Evolutionary conservation across 1,140 invertebrate species (phyloP), one percentile per base, ranked within the genome.

Genomic region (Leptinotarsa undecemlineata): DNA sequence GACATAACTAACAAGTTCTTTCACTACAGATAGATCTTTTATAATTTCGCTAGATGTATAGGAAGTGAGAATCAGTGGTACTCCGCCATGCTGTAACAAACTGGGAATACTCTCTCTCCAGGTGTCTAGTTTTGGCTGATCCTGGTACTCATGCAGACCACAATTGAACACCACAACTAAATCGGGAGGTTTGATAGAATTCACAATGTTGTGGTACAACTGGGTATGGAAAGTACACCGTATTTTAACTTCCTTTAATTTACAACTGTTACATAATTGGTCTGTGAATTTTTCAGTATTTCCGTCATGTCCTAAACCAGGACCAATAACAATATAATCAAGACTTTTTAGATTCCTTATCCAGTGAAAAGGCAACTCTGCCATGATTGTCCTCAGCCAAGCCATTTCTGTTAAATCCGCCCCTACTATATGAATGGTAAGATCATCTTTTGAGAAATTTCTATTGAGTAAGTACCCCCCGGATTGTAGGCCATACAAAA

Each of bases 151-250:
- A 75, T 81, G 80, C 64, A 85, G 78, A 19, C 83, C 84, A 76
- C 83, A 82, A 76, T 85, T 85, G 68, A 85, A 83, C 19, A 80
- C 79, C 11, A 81, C 79, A n/a, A 85, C 79, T 26, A 83, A 48
- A 77, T 83, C 75, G 19, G 84, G 82, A 47, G 77, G 73, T 61
- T 75, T 57, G 60, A 83, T 75, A 70, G 68, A 17, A n/a, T 72
- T 48, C 14, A 76, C 48, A 64, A 80, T 75, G 21, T 85, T 74
- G 66, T 80, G 80, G 77, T 84, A 84, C 19, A 81, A 74, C 67
- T 62, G 71, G 14, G 72, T 75, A 62, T 77, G 73, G 47, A 75
- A 78, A 23, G 74, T 42, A 64, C 79, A 73, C 19, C 68, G 74
- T 19, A 76, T 48, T 33, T 69, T 66, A 63, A 72, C 63, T 66